Evolutionary conservation across 2,888 invertebrate species (phyloP).

Genomic region (Tachina fera): DNA sequence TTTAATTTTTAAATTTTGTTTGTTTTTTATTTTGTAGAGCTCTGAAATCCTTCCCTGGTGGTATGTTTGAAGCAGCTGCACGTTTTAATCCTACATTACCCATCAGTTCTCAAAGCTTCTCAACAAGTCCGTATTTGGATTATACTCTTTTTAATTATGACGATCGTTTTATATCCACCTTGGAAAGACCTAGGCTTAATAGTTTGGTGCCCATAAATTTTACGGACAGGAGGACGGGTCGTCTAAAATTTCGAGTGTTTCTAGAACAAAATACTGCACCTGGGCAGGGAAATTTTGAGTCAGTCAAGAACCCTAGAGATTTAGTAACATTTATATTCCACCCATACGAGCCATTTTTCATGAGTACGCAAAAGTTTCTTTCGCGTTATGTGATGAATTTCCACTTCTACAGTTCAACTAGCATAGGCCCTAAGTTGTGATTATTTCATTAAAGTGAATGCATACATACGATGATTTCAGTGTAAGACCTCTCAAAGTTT

Average conservation of each 20-base stretch:
- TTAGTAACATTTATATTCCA: constrained; percentile 98
- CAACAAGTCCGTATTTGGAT: constrained; percentile 96
- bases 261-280: constrained; percentile 83
- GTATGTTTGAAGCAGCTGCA: constrained; percentile 93
- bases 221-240: constrained; percentile 91
- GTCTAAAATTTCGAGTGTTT: constrained; percentile 91
- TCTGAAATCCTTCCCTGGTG: constrained; percentile 85
- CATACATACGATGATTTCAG: too few species aligned
- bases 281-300: constrained; percentile 81
- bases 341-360: constrained; percentile 97
- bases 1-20: constrained; percentile 32
- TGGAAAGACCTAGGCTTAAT: constrained; percentile 96
- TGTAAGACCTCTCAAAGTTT: too few species aligned
- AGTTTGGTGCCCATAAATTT: constrained; percentile 93
- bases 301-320: constrained; percentile 83
- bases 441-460: too few species aligned
- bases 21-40: constrained; percentile 69
- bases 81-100: constrained; percentile 95
- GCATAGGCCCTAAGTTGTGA: constrained; percentile 69
- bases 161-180: constrained; percentile 96
- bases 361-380: constrained; percentile 96
- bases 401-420: constrained; percentile 89
- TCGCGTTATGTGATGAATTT: constrained; percentile 97
- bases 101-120: constrained; percentile 96
- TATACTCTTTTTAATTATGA: constrained; percentile 96